Evolutionary conservation across 2,113 vertebrate genomes (phyloP), one percentile per base, ranked within the genome.

Genomic region (Bubo blakistoni): DNA sequence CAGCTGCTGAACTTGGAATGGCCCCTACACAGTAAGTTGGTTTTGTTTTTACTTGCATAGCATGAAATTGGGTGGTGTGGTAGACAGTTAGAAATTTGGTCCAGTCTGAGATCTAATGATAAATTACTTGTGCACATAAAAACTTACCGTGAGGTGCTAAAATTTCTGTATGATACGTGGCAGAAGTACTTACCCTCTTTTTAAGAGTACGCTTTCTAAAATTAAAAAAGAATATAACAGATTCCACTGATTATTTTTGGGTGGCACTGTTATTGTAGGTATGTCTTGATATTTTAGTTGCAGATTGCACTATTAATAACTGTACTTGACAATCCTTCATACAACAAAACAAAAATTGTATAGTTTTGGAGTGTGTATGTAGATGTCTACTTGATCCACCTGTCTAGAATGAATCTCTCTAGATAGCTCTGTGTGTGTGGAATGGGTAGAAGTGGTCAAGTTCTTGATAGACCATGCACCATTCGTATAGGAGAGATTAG

Each of bases 1-100:
- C 65, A 61, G 77, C 86, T 94, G 69, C 86, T 97, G 95, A 96
- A 97, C 91, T 95, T 55, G 61, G 85, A 82, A 87, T 81, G 83
- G 47, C 81, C 94, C 49, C 40, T 94, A 36, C 25, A 13, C 73
- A 34, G 69, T 81, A 63, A 52, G 42, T 36, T n/a, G 80, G 47
- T 83, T 96, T 95, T 96, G 92, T 94, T 90, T 96, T 89, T 93
- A 91, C 70, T 95, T 96, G 89, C 78, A 58, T n/a, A 76, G 91
- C 83, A 70, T 97, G 88, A 96, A 95, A 84, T 76, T 86, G 86
- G 2, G 13, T 52, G 46, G 32, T 26, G 24, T 7, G 17, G 21
- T 80, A 61, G 44, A n/a, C 77, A 83, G 30, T 72, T 81, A 92
- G 62, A 91, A 81, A 22, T 2, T 14, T 47, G n/a, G 66, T 36